These are phyloP conservation scores for Drosophila persimilis DNA, from an alignment of 1,140 invertebrate genomes.

Conservation along the genomic window DNA sequence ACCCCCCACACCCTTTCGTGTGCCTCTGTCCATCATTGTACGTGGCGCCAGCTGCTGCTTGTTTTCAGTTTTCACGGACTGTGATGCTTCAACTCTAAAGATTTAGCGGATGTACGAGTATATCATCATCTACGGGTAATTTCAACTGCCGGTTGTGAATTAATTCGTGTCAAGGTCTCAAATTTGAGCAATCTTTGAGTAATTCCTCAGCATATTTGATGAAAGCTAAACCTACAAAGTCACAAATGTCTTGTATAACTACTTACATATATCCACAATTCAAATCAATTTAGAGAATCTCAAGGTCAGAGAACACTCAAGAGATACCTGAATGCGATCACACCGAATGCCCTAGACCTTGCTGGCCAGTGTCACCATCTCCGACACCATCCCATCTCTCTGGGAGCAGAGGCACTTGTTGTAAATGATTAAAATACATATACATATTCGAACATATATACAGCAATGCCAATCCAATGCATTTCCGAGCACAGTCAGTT, in stretches of 20 bases:
- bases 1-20: conserved; percentile 14
- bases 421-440: conserved; percentile 11
- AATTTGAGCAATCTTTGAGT: too few relatives aligned
- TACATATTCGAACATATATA: neutral
- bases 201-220: too few relatives aligned
- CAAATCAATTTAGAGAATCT: conserved; percentile 7
- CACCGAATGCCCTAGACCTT: conserved; percentile 37
- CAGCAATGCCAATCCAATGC: too few relatives aligned
- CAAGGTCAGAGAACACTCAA: conserved; percentile 13
- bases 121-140: too few relatives aligned
- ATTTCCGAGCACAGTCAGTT: too few relatives aligned
- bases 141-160: too few relatives aligned
- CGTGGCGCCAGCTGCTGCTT: neutral
- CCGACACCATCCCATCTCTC: conserved; percentile 26
- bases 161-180: too few relatives aligned
- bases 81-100: too few relatives aligned
- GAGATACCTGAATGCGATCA: conserved; percentile 12
- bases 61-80: conserved; percentile 14
- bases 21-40: conserved; percentile 17
- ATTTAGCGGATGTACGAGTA: too few relatives aligned
- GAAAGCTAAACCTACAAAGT: too few relatives aligned
- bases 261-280: neutral
- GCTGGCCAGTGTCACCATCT: conserved; percentile 31
- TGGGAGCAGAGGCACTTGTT: conserved; percentile 32
- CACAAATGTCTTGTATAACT: too few relatives aligned